These are phyloP conservation scores for Agrypnia vestita DNA, from an alignment of 1,140 invertebrate genomes.

Conservation along the genomic window DNA sequence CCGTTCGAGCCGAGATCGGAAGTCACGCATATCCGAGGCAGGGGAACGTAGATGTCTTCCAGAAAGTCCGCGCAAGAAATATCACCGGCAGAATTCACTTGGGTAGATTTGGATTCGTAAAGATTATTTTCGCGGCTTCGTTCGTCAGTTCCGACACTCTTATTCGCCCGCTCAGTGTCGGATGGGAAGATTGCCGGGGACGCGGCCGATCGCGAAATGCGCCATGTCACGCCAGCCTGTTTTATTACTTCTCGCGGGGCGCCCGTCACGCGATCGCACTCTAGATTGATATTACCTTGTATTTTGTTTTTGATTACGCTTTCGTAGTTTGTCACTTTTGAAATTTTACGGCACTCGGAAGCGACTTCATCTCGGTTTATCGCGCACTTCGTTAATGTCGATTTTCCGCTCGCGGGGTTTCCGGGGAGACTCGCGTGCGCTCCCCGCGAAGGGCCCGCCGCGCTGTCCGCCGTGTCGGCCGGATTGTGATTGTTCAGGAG, in stretches of 20 bases:
- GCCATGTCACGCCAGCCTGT: slow-evolving; percentile 43
- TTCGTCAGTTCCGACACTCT: slow-evolving; percentile 18
- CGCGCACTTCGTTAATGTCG: slow-evolving; percentile 10
- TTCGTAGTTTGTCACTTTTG: slow-evolving; percentile 34
- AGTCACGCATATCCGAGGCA: slow-evolving; percentile 54
- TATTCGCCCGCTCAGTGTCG: slow-evolving; percentile 25
- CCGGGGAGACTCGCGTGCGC: neutral
- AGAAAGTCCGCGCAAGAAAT: slow-evolving; percentile 49
- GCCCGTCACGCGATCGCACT: slow-evolving; percentile 35
- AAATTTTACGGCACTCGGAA: slow-evolving; percentile 30
- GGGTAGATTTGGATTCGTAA: slow-evolving; percentile 52
- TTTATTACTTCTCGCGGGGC: slow-evolving; percentile 38
- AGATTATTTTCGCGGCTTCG: neutral
- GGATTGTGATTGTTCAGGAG: slow-evolving; percentile 57
- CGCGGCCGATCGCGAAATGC: slow-evolving; percentile 40
- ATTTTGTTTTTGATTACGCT: slow-evolving; percentile 47
- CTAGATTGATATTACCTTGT: slow-evolving; percentile 34
- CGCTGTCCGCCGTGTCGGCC: slow-evolving; percentile 38
- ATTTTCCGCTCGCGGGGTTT: neutral
- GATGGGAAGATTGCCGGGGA: slow-evolving; percentile 28
- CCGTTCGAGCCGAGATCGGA: slow-evolving; percentile 34
- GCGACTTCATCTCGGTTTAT: slow-evolving; percentile 2
- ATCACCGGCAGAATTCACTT: neutral
- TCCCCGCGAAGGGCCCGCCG: neutral
- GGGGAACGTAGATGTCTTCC: slow-evolving; percentile 53